Evolutionary conservation across 2,888 invertebrate genomes (phyloP), one percentile per base, ranked within the genome.

Genomic region (Drosophila glabriapex): DNA sequence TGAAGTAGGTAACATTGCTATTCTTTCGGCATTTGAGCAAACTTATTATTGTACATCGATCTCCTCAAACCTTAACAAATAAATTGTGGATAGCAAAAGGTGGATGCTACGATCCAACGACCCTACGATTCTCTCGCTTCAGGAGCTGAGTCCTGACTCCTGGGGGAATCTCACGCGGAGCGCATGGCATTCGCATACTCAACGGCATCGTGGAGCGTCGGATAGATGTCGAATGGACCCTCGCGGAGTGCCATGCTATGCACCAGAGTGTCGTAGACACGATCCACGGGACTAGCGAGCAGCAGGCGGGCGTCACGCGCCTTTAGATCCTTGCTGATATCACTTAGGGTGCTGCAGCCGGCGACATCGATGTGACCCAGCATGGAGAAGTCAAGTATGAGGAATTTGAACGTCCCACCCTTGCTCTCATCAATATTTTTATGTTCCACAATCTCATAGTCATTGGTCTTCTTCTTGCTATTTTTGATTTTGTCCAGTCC

Each of bases 181-280:
- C 90, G 91, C 63, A 85, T 91, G n/a, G 93, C 91, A 81, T 89
- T 91, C 37, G 94, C 93, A 83, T 93, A 94, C 62, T 93, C 91
- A 50, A 96, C 95, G 35, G 96, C 95, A 92, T 96, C 96, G 79
- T 96, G 95, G 25, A 95, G 92, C 0, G 95, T 95, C 6, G 95
- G 95, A 82, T 95, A 96, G 35, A 95, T 94, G 73, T 93, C 92
- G 69, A 94, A 94, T 14, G 92, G 92, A 28, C 93, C 92, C 68
- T 93, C 92, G 6, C 93, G 92, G 33, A 92, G 80, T 7, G 92
- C 90, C 91, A 92, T 93, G 56, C 93, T 91, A 58, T 93, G 93
- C 39, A 93, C 87, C 14, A 93, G 71, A 3, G 92, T 90, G 66
- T 93, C 92, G 68, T 93, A 93, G 5, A 93, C 92, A 14, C 91